phyloP scores from a whole-genome alignment of 2,888 invertebrate genomes.

The Dichetophora obliterata region DNA sequence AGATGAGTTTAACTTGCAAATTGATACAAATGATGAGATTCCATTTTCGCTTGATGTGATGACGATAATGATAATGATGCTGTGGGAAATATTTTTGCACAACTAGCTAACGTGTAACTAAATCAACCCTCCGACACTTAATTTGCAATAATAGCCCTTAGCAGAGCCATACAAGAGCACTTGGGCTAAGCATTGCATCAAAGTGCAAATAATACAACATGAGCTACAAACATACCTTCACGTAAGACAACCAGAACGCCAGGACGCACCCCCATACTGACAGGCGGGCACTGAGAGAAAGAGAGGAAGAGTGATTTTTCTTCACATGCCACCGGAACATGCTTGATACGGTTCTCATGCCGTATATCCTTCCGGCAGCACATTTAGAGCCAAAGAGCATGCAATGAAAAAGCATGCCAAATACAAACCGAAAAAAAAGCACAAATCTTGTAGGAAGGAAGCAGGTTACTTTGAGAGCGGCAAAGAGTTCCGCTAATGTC shows the following conservation, averaged over 20 bases:
- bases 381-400: neutral
- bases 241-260: neutral
- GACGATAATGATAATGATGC: conserved; percentile 1
- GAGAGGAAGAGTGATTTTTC: conserved; percentile 14
- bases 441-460: neutral
- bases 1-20: conserved; percentile 25
- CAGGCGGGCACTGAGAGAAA: neutral
- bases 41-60: neutral
- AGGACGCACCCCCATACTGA: neutral
- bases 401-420: neutral
- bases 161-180: conserved; percentile 12
- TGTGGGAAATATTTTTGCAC: conserved; percentile 19
- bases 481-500: neutral
- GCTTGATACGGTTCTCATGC: conserved; percentile 31
- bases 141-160: conserved; percentile 32
- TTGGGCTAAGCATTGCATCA: conserved; percentile 11
- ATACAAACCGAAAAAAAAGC: neutral
- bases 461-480: neutral
- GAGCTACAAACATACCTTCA: conserved; percentile 17
- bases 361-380: conserved; percentile 22
- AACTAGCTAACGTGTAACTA: neutral
- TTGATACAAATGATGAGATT: conserved; percentile 38
- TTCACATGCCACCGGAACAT: conserved; percentile 21
- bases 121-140: conserved; percentile 35
- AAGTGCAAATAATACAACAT: conserved; percentile 22